Percentiles rank a stretch among this genome's conserved stretches.
Evolutionary conservation across 2,888 invertebrate species (phyloP).

Genomic region (Rotaria macrura): DNA sequence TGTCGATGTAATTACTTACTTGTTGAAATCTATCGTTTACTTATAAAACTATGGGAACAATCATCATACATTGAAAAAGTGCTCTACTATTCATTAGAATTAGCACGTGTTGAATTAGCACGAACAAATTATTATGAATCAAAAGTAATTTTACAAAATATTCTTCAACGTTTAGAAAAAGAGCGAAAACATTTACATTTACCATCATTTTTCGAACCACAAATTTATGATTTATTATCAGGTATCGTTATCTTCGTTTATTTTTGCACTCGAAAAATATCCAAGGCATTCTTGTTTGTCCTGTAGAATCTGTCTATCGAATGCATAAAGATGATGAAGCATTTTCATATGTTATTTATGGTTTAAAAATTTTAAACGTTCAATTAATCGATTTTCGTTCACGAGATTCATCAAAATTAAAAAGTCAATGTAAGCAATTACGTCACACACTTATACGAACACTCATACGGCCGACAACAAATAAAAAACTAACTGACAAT

Average conservation of each 20-base stretch:
- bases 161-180: background rate
- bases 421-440: conserved; percentile 17
- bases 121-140: conserved; percentile 18
- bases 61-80: background rate
- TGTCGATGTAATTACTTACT: conserved; percentile 14
- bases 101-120: conserved; percentile 2
- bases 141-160: background rate
- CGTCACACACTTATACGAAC: conserved; percentile 4
- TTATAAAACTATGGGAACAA: conserved; percentile 10
- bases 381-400: conserved; percentile 11
- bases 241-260: background rate
- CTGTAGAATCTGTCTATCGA: background rate
- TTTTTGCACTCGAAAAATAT: no score
- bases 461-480: background rate
- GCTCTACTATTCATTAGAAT: conserved; percentile 8
- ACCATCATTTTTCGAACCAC: background rate
- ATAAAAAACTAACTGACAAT: background rate
- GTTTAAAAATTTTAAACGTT: conserved; percentile 11
- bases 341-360: background rate
- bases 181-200: background rate
- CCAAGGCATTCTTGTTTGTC: background rate
- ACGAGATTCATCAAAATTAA: conserved; percentile 4
- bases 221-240: conserved; percentile 12
- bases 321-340: conserved; percentile 17
- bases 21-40: background rate